These are phyloP conservation scores for Mesorhabditis sp. DNA, from an alignment of 2,888 invertebrate species.

Conservation along the genomic window DNA sequence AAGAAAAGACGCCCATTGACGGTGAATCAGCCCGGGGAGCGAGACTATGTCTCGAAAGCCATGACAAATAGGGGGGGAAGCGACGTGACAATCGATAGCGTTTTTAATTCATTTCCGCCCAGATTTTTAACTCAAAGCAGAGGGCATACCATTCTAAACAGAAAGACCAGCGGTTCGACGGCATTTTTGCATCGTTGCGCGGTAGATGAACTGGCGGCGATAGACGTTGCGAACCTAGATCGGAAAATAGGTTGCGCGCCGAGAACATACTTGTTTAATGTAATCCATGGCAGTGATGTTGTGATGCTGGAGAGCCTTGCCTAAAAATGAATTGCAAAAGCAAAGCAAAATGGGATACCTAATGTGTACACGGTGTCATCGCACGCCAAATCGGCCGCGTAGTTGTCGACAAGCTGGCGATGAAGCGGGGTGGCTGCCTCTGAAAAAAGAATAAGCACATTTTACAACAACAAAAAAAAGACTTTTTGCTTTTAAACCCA, in stretches of 20 bases:
- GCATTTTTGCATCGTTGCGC: conserved; percentile 93
- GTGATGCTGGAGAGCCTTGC: conserved; percentile 7
- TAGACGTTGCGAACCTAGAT: conserved; percentile 78
- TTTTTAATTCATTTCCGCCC: too few species aligned
- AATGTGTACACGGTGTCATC: conserved; percentile 98
- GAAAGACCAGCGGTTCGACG: conserved; percentile 79
- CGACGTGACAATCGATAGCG: too few species aligned
- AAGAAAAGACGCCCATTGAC: too few species aligned
- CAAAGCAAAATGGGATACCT: conserved; percentile 67
- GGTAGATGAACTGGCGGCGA: conserved; percentile 87
- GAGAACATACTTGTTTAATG: neutral
- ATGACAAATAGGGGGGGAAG: too few species aligned
- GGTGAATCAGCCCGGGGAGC: too few species aligned
- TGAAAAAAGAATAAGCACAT: neutral
- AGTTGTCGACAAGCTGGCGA: conserved; percentile 46
- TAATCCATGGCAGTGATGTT: neutral
- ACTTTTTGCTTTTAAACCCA: neutral
- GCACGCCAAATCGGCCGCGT: conserved; percentile 83
- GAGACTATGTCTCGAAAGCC: too few species aligned
- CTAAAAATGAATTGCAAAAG: neutral
- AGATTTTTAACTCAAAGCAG: too few species aligned
- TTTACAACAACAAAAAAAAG: neutral
- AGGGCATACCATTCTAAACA: conserved; percentile 62
- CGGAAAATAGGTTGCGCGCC: conserved; percentile 12
- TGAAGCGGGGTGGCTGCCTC: conserved; percentile 35